Base-by-base conservation (phyloP, 2,888 invertebrate genomes). In the Pimpla rufipes region DNA sequence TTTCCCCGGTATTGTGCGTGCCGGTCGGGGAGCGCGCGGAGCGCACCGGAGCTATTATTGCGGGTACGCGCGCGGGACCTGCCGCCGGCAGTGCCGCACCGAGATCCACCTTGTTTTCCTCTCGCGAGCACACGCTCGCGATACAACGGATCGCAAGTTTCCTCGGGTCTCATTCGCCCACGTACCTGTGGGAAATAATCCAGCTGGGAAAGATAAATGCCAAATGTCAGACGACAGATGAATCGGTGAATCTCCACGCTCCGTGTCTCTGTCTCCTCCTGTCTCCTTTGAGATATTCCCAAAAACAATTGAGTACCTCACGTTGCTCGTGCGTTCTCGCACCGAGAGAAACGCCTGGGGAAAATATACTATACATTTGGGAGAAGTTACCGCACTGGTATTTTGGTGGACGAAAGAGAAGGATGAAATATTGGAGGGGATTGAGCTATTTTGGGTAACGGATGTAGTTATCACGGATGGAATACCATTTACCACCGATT, bases 1-100 rank as follows among this genome's bases (percentile, higher is more conserved):
- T 83, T 83, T 75, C 42, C 68, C 64, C 29, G 64, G 75, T 83
- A 83, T 83, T 79, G 83, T 75, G 57, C 57, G 70, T 16, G 16
- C 70, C 18, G 68, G n/a, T n/a, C n/a, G n/a, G n/a, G 16, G 45
- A 62, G 47, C 18, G 37, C 23, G 21, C 23, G 18, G 23, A 29
- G 62, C 45, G 52, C 52, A 16, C 18, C 55, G 57, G 16, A 62
- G 76, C 50, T 74, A 73, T 81, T 77, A 83, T 83, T 81, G 81
- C 42, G 50, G 50, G 50, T 83, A 70, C 57, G 59, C 37, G 66
- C 21, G 70, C 35, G 70, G 42, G 35, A 78, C 42, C 40, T 64
- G 50, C 52, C 57, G 57, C 42, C 29, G 45, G 55, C 35, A 55
- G 52, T 50, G 40, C n/a, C n/a, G 1, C 52, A 8, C 35, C 40